These are phyloP conservation scores for Nymphalis c-album DNA, from an alignment of 2,888 invertebrate species.

Conservation along the genomic window DNA sequence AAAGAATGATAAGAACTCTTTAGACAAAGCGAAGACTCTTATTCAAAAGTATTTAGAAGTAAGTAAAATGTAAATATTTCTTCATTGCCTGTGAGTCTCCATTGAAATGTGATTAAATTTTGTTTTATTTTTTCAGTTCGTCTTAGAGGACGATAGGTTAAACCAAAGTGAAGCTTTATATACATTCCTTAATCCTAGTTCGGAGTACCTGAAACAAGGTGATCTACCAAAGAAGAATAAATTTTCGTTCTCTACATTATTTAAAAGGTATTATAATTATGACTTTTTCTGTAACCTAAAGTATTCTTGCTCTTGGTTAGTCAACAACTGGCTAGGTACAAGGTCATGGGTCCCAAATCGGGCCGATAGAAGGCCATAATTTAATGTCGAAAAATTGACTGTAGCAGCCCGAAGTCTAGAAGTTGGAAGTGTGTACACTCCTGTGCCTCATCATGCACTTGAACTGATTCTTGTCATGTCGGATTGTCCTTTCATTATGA, in stretches of 20 bases:
- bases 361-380: no score
- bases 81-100: background rate
- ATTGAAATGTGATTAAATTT: background rate
- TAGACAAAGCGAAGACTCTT: slow-evolving; percentile 91
- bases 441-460: no score
- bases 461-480: no score
- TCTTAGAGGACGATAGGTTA: slow-evolving; percentile 91
- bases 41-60: slow-evolving; percentile 94
- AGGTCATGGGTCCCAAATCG: no score
- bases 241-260: slow-evolving; percentile 92
- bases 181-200: slow-evolving; percentile 94
- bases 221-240: slow-evolving; percentile 92
- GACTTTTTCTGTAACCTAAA: background rate
- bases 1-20: slow-evolving; percentile 88
- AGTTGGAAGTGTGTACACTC: no score
- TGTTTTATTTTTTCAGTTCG: slow-evolving; percentile 82
- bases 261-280: slow-evolving; percentile 85
- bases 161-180: slow-evolving; percentile 95
- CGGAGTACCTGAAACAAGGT: slow-evolving; percentile 91
- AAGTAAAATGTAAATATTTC: slow-evolving; percentile 52
- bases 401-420: no score
- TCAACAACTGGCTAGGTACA: no score
- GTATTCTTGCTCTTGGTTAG: background rate
- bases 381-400: no score
- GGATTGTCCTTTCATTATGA: no score